Conservation (phyloP, 2,797 vertebrate genomes). For the Eremophila alpestris region DNA sequence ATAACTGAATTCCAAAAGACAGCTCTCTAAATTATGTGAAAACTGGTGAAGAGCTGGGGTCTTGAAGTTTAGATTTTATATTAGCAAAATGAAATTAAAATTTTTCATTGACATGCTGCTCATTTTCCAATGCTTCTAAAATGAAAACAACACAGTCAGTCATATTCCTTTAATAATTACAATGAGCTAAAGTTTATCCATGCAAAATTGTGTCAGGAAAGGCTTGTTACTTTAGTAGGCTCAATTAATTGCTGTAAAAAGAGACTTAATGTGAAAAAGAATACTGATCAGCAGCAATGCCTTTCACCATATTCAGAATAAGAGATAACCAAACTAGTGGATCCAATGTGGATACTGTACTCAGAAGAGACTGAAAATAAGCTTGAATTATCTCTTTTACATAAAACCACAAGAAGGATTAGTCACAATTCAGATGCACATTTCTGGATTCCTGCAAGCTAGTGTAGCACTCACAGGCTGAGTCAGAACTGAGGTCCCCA, state of each 20-base stretch:
- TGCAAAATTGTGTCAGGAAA: background rate
- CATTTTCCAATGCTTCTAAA: background rate
- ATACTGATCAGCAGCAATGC: background rate
- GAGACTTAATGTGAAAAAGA: background rate
- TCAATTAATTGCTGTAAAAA: background rate
- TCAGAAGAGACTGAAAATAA: background rate
- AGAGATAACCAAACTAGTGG: background rate
- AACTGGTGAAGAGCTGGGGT: background rate
- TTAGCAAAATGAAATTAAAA: background rate
- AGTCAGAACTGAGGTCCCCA: constrained; percentile 7
- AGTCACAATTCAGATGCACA: constrained; percentile 35
- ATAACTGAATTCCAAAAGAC: background rate
- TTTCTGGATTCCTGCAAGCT: constrained; percentile 43
- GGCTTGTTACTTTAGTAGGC: background rate
- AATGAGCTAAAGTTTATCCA: background rate
- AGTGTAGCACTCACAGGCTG: constrained; percentile 16
- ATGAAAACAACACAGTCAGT: background rate
- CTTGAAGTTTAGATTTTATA: background rate
- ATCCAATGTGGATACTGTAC: background rate
- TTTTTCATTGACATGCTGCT: background rate
- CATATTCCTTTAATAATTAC: background rate
- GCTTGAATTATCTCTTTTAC: background rate
- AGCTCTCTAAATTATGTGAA: background rate
- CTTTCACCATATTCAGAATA: background rate
- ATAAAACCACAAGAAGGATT: constrained; percentile 41